These are phyloP conservation scores for Drosophila infuscata DNA, from an alignment of 2,888 invertebrate genomes.

Conservation along the genomic window DNA sequence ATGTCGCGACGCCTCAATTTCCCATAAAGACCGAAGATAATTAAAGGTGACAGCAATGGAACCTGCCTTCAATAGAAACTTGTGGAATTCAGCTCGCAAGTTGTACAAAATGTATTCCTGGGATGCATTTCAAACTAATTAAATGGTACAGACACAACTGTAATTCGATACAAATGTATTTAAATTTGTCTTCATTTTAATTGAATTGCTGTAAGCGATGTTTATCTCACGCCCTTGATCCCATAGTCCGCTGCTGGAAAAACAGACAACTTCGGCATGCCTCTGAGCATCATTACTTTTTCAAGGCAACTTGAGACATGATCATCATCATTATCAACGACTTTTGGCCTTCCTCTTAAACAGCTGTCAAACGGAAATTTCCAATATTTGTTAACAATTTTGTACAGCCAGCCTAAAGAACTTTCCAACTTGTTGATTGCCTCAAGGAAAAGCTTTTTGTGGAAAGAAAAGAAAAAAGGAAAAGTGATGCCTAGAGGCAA, in stretches of 20 bases:
- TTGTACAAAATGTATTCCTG: background rate
- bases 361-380: constrained; percentile 47
- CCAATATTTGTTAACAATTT: constrained; percentile 39
- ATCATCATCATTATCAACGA: constrained; percentile 25
- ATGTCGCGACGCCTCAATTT: constrained; percentile 69
- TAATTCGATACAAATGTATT: background rate
- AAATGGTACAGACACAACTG: background rate
- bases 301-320: constrained; percentile 16
- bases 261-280: background rate
- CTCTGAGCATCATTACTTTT: constrained; percentile 7
- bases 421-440: constrained; percentile 71
- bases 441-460: constrained; percentile 52
- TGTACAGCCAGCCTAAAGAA: constrained; percentile 50
- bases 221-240: background rate
- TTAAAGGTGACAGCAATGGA: background rate
- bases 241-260: background rate
- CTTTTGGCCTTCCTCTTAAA: constrained; percentile 6
- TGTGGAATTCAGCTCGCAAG: background rate
- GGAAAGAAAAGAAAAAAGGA: constrained; percentile 51
- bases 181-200: background rate
- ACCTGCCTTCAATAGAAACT: background rate
- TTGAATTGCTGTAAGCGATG: background rate
- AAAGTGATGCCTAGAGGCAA: constrained; percentile 56
- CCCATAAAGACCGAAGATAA: constrained; percentile 13
- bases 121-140: background rate